A percentile compares a stretch with the other conserved stretches of the same genome.
Conservation (phyloP, 2,113 vertebrate species). For the Athene cunicularia region DNA sequence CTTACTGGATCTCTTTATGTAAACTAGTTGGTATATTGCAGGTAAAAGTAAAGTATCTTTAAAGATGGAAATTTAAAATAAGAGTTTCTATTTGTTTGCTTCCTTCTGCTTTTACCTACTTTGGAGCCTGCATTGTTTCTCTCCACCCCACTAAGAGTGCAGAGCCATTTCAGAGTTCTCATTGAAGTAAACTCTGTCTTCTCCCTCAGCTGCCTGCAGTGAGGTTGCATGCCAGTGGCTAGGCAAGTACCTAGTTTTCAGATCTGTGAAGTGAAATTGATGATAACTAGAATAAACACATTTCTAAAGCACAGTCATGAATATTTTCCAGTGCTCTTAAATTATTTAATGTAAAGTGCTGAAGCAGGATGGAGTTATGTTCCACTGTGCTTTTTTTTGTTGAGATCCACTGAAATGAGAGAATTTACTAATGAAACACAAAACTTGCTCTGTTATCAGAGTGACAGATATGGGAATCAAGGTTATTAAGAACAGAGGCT, state of each 20-base stretch:
- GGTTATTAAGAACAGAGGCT: not conserved
- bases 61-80: not conserved
- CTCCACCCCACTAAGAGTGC: no score
- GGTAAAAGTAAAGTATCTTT: not conserved
- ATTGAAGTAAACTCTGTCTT: not conserved
- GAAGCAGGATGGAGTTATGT: not conserved
- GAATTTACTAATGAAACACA: not conserved
- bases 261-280: not conserved
- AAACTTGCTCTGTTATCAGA: not conserved
- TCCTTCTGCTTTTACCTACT: not conserved
- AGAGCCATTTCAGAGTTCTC: not conserved
- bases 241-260: not conserved
- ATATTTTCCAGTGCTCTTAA: not conserved
- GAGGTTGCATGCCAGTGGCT: rapidly evolving
- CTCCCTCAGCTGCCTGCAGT: rapidly evolving
- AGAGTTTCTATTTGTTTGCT: not conserved
- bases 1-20: not conserved
- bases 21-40: not conserved
- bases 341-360: not conserved
- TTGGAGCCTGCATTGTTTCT: not conserved
- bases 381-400: not conserved
- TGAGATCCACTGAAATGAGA: not conserved
- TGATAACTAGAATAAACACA: not conserved
- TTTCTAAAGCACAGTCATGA: not conserved
- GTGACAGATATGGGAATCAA: not conserved